Evolutionary conservation across 2,113 vertebrate species (phyloP).

Genomic region (Chaetodon trifascialis): DNA sequence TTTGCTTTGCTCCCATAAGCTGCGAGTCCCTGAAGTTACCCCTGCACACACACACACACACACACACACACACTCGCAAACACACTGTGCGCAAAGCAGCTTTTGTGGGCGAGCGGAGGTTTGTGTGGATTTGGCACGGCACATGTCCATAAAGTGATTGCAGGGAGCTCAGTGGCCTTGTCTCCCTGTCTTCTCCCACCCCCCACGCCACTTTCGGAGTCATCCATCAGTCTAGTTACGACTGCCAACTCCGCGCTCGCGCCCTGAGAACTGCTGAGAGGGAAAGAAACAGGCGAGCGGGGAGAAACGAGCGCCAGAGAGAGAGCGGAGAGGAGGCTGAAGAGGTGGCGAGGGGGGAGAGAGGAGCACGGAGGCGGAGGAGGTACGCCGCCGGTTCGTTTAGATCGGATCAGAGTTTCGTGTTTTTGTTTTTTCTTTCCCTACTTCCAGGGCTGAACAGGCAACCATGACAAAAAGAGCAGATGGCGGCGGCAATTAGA

Average conservation of each 20-base stretch:
- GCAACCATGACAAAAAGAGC: constrained; percentile 81
- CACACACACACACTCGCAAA: constrained; percentile 24
- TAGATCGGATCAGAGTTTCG: constrained; percentile 53
- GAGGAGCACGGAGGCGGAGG: constrained; percentile 21
- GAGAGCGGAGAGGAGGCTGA: constrained; percentile 30
- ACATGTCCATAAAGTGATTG: constrained; percentile 73
- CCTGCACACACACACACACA: constrained; percentile 31
- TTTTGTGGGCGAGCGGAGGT: constrained; percentile 53
- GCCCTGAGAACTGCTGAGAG: constrained; percentile 68
- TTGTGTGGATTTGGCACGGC: constrained; percentile 67
- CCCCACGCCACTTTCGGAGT: constrained; percentile 66
- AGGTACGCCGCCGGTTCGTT: constrained; percentile 9
- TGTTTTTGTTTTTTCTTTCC: constrained; percentile 33
- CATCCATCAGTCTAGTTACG: constrained; percentile 82
- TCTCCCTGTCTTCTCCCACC: constrained; percentile 29
- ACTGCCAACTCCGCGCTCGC: constrained; percentile 71
- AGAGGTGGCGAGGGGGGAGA: constrained; percentile 12
- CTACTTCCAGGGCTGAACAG: constrained; percentile 62
- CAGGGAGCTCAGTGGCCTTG: constrained; percentile 62
- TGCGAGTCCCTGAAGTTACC: constrained; percentile 20
- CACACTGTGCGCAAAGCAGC: constrained; percentile 36
- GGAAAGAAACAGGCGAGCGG: constrained; percentile 36
- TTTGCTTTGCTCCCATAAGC: constrained; percentile 21
- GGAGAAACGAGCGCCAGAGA: constrained; percentile 14
- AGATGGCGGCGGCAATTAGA: constrained; percentile 84